A percentile compares a stretch with the other conserved stretches of the same genome.
phyloP scores from a whole-genome alignment of 2,888 invertebrate species.

The Mongoloraphidia duomilia region DNA sequence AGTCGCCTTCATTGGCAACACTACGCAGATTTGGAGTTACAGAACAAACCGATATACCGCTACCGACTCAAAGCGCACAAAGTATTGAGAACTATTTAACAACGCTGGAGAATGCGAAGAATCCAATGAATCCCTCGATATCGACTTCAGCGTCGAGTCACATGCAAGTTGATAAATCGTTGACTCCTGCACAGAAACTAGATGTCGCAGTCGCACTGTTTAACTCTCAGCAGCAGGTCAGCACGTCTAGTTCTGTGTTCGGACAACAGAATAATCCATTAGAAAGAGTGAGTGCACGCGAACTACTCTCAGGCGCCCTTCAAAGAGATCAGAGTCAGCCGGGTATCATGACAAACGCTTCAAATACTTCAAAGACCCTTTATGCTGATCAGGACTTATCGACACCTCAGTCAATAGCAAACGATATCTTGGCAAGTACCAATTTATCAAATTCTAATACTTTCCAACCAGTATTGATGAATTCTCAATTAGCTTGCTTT shows the following conservation, averaged over 20 bases:
- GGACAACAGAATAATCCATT: neutral
- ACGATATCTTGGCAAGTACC: slow-evolving; percentile 5
- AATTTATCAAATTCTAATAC: slow-evolving; percentile 4
- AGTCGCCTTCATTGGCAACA: slow-evolving; percentile 39
- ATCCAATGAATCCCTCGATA: no score
- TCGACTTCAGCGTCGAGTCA: no score
- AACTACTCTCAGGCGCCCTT: no score
- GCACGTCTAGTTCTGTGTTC: neutral
- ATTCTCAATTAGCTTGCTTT: no score
- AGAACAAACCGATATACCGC: slow-evolving; percentile 29
- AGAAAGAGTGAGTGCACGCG: slow-evolving; percentile 1
- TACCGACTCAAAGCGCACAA: slow-evolving; percentile 42
- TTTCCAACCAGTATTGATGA: neutral
- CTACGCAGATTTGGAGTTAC: slow-evolving; percentile 34
- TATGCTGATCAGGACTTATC: neutral
- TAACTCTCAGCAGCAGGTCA: slow-evolving; percentile 5
- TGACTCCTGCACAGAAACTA: no score
- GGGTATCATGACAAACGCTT: neutral
- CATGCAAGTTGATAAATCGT: no score
- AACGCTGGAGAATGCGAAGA: slow-evolving; percentile 30
- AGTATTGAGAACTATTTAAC: slow-evolving; percentile 43
- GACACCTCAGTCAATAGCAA: slow-evolving; percentile 2
- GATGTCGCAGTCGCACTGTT: slow-evolving; percentile 9
- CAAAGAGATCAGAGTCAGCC: neutral
- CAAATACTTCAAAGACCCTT: neutral